A percentile compares a stretch with the other conserved stretches of the same genome.
phyloP scores from a whole-genome alignment of 2,797 vertebrate species.

The Gadopsis marmoratus region DNA sequence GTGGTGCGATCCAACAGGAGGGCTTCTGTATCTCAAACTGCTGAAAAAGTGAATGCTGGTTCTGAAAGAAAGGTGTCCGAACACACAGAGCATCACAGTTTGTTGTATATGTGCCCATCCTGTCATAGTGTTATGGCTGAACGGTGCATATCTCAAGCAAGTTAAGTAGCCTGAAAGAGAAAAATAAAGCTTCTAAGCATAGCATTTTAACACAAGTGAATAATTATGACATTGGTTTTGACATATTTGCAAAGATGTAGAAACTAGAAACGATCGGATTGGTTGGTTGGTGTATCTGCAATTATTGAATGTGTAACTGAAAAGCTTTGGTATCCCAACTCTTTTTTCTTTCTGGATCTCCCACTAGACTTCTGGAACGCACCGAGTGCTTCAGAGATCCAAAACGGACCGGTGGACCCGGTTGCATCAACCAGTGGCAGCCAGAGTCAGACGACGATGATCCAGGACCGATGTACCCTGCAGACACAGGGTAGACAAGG shows the following conservation, averaged over 20 bases:
- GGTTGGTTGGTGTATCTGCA: background rate
- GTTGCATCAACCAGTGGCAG: conserved; percentile 49
- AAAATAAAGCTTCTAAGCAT: background rate
- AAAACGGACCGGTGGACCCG: conserved; percentile 70
- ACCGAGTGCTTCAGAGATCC: conserved; percentile 71
- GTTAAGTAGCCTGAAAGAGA: background rate
- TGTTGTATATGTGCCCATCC: too few relatives aligned
- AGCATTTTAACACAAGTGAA: background rate
- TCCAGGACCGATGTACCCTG: conserved; percentile 55
- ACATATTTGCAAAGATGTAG: background rate
- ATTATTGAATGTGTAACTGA: background rate
- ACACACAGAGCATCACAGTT: too few relatives aligned
- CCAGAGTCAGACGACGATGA: conserved; percentile 30
- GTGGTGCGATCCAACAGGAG: too few relatives aligned
- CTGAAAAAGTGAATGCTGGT: too few relatives aligned
- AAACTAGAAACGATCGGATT: background rate
- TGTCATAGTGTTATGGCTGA: too few relatives aligned
- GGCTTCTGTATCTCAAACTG: too few relatives aligned
- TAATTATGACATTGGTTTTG: background rate
- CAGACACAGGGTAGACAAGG: conserved; percentile 68
- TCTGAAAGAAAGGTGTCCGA: too few relatives aligned
- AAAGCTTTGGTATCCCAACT: background rate
- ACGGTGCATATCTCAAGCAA: background rate
- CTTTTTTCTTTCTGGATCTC: background rate
- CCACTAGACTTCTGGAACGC: conserved; percentile 92